These are phyloP conservation scores for Cotesia typhae DNA, from an alignment of 1,140 invertebrate genomes.

Conservation along the genomic window DNA sequence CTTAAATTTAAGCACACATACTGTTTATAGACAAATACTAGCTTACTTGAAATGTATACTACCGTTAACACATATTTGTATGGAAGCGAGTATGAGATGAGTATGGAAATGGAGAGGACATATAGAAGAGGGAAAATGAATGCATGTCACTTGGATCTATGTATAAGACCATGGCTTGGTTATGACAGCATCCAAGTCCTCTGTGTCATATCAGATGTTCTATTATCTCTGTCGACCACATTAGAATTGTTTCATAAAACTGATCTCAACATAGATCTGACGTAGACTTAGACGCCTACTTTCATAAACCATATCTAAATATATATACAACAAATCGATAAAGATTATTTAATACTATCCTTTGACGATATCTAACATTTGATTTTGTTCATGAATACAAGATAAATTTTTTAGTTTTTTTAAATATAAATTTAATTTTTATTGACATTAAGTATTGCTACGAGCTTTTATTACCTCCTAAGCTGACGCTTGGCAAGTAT, in stretches of 20 bases:
- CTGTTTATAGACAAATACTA: too few species aligned
- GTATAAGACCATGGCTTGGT: conserved; percentile 12
- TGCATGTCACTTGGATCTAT: conserved; percentile 16
- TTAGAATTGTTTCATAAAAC: conserved; percentile 23
- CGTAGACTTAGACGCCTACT: conserved; percentile 6
- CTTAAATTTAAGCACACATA: too few species aligned
- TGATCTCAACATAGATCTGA: not conserved
- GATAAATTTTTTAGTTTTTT: not conserved
- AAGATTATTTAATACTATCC: not conserved
- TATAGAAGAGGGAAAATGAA: not conserved
- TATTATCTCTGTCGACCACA: conserved; percentile 33
- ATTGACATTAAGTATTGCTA: not conserved
- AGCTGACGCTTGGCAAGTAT: conserved; percentile 79
- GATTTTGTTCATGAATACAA: not conserved
- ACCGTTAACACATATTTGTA: not conserved
- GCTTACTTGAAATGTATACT: not conserved
- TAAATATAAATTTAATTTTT: not conserved
- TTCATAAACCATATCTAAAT: not conserved
- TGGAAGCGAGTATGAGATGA: not conserved
- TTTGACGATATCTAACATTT: too few species aligned
- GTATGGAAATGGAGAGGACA: conserved; percentile 1
- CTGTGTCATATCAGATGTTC: conserved; percentile 25
- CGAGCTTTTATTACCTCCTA: conserved; percentile 67
- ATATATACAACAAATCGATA: not conserved
- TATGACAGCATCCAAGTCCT: conserved; percentile 21